These are phyloP conservation scores for Falco novaeseelandiae DNA, from an alignment of 2,797 vertebrate species.

Conservation along the genomic window DNA sequence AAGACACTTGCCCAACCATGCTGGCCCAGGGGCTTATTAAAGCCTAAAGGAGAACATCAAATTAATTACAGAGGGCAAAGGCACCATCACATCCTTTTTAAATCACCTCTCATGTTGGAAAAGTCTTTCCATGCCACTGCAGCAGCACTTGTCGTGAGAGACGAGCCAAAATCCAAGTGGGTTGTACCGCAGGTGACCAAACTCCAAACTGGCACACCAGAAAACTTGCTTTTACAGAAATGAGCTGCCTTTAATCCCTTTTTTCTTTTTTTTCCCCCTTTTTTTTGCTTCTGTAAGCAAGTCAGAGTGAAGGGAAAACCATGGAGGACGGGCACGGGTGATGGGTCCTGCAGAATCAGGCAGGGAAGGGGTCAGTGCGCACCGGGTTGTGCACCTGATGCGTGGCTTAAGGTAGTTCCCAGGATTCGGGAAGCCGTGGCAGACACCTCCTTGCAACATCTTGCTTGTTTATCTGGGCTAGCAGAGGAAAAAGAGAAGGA, in stretches of 20 bases:
- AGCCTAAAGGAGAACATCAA: background rate
- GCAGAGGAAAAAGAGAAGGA: background rate
- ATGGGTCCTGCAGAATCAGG: no score
- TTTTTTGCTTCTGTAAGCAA: fast-evolving
- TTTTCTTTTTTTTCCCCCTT: no score
- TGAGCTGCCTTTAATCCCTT: background rate
- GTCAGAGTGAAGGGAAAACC: background rate
- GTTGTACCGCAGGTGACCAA: background rate
- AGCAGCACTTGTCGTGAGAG: background rate
- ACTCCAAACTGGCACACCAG: background rate
- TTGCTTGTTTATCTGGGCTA: background rate
- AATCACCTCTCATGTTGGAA: background rate
- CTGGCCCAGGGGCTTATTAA: background rate
- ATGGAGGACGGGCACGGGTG: fast-evolving
- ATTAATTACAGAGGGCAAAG: background rate
- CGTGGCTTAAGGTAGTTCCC: background rate
- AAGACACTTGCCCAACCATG: background rate
- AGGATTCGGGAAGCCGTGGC: background rate
- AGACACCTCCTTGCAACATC: background rate
- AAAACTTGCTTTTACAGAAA: background rate
- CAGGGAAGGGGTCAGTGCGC: background rate
- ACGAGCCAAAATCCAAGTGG: fast-evolving
- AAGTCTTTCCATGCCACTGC: fast-evolving
- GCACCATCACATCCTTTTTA: background rate
- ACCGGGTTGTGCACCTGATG: background rate